These are phyloP conservation scores for Prietella phreatophila DNA, from an alignment of 2,113 vertebrate species.

Conservation along the genomic window DNA sequence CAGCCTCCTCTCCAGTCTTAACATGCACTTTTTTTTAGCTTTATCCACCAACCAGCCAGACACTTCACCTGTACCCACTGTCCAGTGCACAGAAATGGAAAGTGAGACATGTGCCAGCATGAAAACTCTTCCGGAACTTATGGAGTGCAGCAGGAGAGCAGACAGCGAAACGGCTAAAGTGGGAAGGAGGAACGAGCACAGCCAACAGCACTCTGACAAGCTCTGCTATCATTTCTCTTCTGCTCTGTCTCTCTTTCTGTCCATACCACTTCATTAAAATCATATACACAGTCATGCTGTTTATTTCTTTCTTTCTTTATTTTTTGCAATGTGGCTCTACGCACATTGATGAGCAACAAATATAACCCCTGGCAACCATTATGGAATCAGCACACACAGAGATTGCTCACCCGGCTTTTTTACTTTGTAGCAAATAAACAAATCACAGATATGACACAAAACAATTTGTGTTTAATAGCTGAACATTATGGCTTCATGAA, in stretches of 20 bases:
- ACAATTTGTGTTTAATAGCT: too few relatives aligned
- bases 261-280: constrained; percentile 7
- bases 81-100: constrained; percentile 33
- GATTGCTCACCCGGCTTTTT: too few relatives aligned
- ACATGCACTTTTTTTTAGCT: constrained; percentile 39
- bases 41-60: constrained; percentile 35
- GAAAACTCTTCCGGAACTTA: constrained; percentile 35
- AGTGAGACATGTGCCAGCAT: constrained; percentile 29
- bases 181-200: neutral
- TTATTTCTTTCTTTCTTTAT: neutral
- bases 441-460: too few relatives aligned
- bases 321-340: neutral
- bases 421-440: too few relatives aligned
- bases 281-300: constrained; percentile 2
- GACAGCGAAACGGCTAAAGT: constrained; percentile 25
- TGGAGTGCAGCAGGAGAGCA: constrained; percentile 1
- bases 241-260: neutral
- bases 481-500: too few relatives aligned
- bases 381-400: too few relatives aligned
- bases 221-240: constrained; percentile 32
- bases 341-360: neutral
- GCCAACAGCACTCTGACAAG: constrained; percentile 36
- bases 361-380: neutral
- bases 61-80: constrained; percentile 7
- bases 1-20: constrained; percentile 23